Percentiles rank a stretch among this genome's conserved stretches.
These are phyloP conservation scores for Lepidotrigona ventralis DNA, from an alignment of 1,140 invertebrate species.

Conservation along the genomic window DNA sequence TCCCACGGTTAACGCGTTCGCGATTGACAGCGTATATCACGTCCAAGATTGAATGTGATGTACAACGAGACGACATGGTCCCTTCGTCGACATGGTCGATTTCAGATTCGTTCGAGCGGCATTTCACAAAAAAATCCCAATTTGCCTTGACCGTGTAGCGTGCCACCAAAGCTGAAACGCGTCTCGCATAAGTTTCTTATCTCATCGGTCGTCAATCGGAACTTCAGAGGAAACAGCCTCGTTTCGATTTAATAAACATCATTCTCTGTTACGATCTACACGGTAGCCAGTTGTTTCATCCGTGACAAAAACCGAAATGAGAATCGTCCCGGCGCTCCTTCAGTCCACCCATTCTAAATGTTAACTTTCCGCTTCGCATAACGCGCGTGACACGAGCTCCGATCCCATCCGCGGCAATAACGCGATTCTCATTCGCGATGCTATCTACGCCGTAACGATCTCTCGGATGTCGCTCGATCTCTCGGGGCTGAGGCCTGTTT, in stretches of 20 bases:
- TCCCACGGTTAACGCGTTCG: not conserved
- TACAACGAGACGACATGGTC: not conserved
- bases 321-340: not conserved
- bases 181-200: no score
- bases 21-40: not conserved
- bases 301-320: not conserved
- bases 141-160: no score
- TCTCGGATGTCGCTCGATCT: conserved; percentile 31
- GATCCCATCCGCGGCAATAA: not conserved
- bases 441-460: conserved; percentile 28
- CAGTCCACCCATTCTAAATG: not conserved
- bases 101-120: not conserved
- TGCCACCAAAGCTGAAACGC: no score
- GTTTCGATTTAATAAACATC: not conserved
- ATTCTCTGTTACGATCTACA: not conserved
- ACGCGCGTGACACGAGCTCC: not conserved
- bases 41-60: not conserved
- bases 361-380: not conserved
- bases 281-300: not conserved
- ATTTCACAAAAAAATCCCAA: not conserved
- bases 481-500: not conserved
- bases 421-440: not conserved
- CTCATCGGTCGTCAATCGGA: not conserved
- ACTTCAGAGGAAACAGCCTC: not conserved
- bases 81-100: not conserved